Percentiles rank a stretch among this genome's conserved stretches.
Conservation (phyloP, 1,140 invertebrate genomes). For the Helicorthomorpha holstii region DNA sequence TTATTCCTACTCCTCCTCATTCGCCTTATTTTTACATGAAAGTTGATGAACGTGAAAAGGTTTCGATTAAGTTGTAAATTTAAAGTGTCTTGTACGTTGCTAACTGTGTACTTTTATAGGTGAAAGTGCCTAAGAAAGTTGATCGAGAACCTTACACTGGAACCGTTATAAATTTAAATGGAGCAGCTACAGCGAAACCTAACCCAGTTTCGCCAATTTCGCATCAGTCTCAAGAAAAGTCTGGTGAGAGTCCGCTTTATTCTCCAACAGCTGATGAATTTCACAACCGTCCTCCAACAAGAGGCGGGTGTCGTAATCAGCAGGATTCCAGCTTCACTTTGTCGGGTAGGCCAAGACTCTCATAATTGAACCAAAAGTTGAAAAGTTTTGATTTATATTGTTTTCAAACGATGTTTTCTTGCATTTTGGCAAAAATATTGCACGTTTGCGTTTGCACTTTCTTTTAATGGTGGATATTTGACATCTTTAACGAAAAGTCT, state of each 20-base stretch:
- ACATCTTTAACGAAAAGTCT: constrained; percentile 5
- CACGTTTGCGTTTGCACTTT: too few species aligned
- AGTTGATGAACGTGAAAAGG: constrained; percentile 36
- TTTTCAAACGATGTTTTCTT: too few species aligned
- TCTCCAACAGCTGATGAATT: constrained; percentile 15
- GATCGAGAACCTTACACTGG: constrained; percentile 27
- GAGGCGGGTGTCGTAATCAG: constrained; percentile 54
- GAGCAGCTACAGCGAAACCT: constrained; percentile 9
- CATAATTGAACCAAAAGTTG: too few species aligned
- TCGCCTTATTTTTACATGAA: constrained; percentile 43
- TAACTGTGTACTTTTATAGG: too few species aligned
- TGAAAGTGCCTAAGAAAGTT: constrained; percentile 23
- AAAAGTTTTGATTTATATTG: too few species aligned
- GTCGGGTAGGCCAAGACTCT: constrained; percentile 71
- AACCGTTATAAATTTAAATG: constrained; percentile 16
- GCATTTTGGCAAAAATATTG: too few species aligned
- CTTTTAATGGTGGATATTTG: too few species aligned
- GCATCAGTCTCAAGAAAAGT: constrained; percentile 5
- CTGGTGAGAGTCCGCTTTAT: constrained; percentile 4
- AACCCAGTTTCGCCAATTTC: too few species aligned
- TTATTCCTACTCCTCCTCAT: constrained; percentile 44
- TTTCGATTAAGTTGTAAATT: too few species aligned
- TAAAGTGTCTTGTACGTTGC: too few species aligned
- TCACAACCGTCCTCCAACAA: constrained; percentile 26
- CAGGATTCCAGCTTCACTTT: constrained; percentile 90